These are phyloP conservation scores for Peromyscus eremicus DNA, from an alignment of 2,797 vertebrate genomes.

Conservation along the genomic window DNA sequence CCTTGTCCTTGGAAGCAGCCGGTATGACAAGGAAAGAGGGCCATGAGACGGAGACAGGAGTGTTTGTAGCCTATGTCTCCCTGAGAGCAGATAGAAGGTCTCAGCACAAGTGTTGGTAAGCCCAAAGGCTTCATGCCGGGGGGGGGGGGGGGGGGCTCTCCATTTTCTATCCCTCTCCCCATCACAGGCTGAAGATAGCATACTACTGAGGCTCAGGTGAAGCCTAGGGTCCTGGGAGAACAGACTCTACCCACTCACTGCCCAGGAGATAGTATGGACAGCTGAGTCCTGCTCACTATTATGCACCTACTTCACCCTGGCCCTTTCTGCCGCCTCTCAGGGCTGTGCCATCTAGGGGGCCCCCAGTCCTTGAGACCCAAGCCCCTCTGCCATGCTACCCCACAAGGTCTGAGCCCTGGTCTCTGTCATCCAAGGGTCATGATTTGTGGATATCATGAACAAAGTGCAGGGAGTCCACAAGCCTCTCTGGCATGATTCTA, in stretches of 20 bases:
- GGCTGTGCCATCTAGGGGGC: not conserved
- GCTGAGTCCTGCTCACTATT: not conserved
- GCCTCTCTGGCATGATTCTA: not conserved
- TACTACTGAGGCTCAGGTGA: not conserved
- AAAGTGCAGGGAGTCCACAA: not conserved
- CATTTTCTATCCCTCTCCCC: not conserved
- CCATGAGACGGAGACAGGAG: not conserved
- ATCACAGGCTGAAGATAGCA: not conserved
- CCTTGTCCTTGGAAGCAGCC: not conserved
- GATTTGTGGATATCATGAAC: not conserved
- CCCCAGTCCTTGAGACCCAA: not conserved
- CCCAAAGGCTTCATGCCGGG: not conserved
- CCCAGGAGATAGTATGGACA: not conserved
- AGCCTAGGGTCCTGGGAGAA: not conserved
- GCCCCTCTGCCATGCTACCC: not conserved
- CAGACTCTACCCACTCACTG: not conserved
- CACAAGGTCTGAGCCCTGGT: not conserved
- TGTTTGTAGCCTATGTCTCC: not conserved
- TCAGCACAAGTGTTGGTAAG: not conserved
- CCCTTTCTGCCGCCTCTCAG: not conserved
- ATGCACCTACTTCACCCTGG: fast-evolving
- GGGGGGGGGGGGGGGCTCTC: not conserved
- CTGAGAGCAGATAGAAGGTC: not conserved
- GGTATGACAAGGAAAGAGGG: not conserved
- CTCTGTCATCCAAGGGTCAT: not conserved